Evolutionary conservation across 2,113 vertebrate species (phyloP).

Genomic region (Malurus elegans): DNA sequence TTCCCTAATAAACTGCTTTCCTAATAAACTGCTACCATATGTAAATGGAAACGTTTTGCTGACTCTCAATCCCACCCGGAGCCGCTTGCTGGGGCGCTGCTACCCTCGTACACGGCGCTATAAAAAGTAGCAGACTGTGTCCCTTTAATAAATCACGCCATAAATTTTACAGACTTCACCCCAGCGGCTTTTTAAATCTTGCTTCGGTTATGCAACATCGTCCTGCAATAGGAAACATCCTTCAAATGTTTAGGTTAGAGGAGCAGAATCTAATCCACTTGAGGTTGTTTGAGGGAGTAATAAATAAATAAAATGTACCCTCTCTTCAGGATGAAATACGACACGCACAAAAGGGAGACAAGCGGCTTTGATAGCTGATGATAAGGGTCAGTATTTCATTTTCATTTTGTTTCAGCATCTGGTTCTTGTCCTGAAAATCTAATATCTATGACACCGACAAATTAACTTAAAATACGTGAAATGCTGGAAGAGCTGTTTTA

Average conservation of each 20-base stretch:
- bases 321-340: conserved; percentile 30
- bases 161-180: conserved; percentile 55
- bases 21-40: conserved; percentile 48
- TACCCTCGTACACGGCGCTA: neutral
- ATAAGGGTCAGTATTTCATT: conserved; percentile 32
- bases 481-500: neutral
- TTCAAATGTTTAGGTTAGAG: conserved; percentile 37
- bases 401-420: conserved; percentile 11
- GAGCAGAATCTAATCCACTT: conserved; percentile 16
- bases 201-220: conserved; percentile 1
- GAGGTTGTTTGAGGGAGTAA: conserved; percentile 13
- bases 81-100: neutral
- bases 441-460: neutral
- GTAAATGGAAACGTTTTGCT: neutral
- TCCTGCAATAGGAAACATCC: conserved; percentile 52
- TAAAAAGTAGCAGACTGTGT: conserved; percentile 51
- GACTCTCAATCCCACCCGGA: neutral
- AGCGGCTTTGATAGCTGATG: conserved; percentile 38
- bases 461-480: neutral
- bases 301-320: conserved; percentile 44
- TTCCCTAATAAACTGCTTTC: conserved; percentile 38
- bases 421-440: conserved; percentile 15
- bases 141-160: conserved; percentile 50
- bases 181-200: conserved; percentile 26
- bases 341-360: neutral